phyloP scores from a whole-genome alignment of 2,113 vertebrate genomes.

The Plectropomus leopardus region DNA sequence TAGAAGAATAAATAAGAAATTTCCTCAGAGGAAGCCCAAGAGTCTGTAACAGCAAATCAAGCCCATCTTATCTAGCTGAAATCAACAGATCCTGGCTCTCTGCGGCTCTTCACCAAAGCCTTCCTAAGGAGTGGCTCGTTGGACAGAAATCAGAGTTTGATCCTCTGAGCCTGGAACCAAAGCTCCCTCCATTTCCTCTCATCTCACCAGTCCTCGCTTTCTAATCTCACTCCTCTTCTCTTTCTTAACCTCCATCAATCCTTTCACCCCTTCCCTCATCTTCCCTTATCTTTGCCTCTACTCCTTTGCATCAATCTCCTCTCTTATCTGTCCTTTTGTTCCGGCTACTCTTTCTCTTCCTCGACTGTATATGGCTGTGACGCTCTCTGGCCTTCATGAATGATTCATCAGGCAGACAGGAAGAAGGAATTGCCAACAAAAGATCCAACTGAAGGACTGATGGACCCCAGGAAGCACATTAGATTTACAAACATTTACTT shows the following conservation, averaged over 20 bases:
- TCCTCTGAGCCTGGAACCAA: conserved; percentile 26
- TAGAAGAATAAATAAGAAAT: too few relatives aligned
- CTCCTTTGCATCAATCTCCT: background rate
- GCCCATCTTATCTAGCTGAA: conserved; percentile 29
- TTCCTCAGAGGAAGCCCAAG: background rate
- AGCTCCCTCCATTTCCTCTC: conserved; percentile 27
- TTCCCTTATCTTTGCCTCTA: background rate
- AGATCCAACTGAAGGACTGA: conserved; percentile 4
- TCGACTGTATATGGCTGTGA: conserved; percentile 17
- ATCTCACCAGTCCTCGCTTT: conserved; percentile 7
- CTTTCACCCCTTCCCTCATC: background rate
- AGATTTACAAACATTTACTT: conserved; percentile 11
- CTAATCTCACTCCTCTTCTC: conserved; percentile 12
- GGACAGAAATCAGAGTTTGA: conserved; percentile 36
- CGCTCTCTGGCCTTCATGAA: conserved; percentile 54
- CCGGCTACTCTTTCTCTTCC: background rate
- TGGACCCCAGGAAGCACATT: background rate
- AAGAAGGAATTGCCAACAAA: conserved; percentile 18
- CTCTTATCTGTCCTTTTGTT: conserved; percentile 14
- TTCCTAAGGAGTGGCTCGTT: conserved; percentile 24
- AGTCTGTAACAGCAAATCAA: conserved; percentile 1
- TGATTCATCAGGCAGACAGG: conserved; percentile 40
- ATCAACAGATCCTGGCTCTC: conserved; percentile 28
- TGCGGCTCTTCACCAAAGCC: conserved; percentile 12
- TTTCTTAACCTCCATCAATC: conserved; percentile 14